A percentile compares a stretch with the other conserved stretches of the same genome.
Evolutionary conservation across 2,797 vertebrate genomes (phyloP).

Genomic region (Sebastes wilsoni): DNA sequence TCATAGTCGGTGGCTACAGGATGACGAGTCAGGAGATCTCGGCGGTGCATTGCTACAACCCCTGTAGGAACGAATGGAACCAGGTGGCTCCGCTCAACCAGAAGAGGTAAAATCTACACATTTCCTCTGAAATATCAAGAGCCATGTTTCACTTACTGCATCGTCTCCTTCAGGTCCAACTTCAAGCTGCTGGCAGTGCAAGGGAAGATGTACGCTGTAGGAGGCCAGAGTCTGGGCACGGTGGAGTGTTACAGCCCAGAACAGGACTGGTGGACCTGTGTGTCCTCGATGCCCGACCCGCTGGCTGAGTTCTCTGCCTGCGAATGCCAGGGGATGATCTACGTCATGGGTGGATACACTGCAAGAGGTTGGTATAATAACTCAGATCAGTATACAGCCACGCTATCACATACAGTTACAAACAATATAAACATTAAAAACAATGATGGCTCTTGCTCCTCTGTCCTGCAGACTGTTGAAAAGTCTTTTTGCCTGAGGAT

Average conservation of each 20-base stretch:
- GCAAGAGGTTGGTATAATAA: constrained; percentile 84
- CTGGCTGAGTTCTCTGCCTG: constrained; percentile 96
- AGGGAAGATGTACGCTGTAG: constrained; percentile 92
- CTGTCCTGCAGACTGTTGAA: not conserved
- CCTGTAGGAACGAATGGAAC: constrained; percentile 91
- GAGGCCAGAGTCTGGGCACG: constrained; percentile 91
- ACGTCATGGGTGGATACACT: constrained; percentile 96
- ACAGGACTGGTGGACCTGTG: constrained; percentile 94
- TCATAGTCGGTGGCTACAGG: constrained; percentile 92
- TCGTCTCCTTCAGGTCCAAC: constrained; percentile 86
- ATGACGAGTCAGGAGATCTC: constrained; percentile 94
- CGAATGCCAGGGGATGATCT: constrained; percentile 94
- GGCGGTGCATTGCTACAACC: constrained; percentile 93
- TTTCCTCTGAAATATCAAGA: not conserved
- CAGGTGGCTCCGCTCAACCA: constrained; percentile 94
- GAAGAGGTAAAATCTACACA: constrained; percentile 85
- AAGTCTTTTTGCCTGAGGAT: not conserved
- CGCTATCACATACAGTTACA: not conserved
- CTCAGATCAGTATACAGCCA: not conserved
- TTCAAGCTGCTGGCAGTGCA: constrained; percentile 93
- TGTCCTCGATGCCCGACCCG: constrained; percentile 91
- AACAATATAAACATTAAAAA: not conserved
- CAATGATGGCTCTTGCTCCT: not conserved
- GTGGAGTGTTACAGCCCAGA: constrained; percentile 95
- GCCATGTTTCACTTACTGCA: not conserved